Conservation (phyloP, 2,113 vertebrate genomes). For the Hemiscyllium ocellatum region DNA sequence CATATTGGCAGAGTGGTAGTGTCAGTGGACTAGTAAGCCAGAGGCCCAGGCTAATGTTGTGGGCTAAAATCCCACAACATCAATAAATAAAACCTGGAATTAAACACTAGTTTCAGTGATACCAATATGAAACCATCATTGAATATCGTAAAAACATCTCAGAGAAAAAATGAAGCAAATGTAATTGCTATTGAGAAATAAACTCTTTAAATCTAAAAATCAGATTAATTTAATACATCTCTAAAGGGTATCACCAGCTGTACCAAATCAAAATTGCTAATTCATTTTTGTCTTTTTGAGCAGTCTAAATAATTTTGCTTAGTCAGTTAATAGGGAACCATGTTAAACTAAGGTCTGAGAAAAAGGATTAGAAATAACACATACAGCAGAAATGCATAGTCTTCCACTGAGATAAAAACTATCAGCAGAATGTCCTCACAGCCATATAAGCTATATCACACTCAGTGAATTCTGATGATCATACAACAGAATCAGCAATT, state of each 20-base stretch:
- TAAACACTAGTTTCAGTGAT: too few relatives aligned
- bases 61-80: too few relatives aligned
- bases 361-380: background rate
- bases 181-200: background rate
- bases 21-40: too few relatives aligned
- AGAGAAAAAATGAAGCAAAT: background rate
- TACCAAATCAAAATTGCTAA: background rate
- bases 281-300: background rate
- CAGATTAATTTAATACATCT: background rate
- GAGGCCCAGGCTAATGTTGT: too few relatives aligned
- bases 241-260: background rate
- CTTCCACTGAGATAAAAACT: background rate
- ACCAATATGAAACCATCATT: too few relatives aligned
- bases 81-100: too few relatives aligned
- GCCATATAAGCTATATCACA: background rate
- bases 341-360: background rate
- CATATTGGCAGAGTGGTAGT: too few relatives aligned
- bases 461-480: background rate
- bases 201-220: background rate
- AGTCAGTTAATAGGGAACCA: background rate
- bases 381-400: background rate
- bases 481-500: background rate
- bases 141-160: background rate
- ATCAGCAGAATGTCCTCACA: background rate
- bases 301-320: background rate